Base-by-base conservation (phyloP, 1,140 invertebrate species). In the Brachionus plicatilis region DNA sequence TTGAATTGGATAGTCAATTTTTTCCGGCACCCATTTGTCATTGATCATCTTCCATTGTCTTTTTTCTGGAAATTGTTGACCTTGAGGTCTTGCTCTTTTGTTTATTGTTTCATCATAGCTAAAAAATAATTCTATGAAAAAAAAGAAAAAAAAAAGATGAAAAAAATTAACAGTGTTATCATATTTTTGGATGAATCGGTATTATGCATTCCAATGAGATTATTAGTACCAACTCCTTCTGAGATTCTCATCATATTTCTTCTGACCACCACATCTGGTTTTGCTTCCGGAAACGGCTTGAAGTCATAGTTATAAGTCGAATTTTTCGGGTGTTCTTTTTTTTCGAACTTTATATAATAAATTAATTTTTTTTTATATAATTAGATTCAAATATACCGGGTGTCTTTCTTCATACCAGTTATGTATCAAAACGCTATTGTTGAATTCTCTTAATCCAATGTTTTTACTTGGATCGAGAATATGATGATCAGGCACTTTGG, bases 401-500 rank as follows among this genome's bases (percentile, higher is more conserved):
- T 68, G 37, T 68, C 82, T 53, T 53, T 83, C 82, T 41, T 83
- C 82, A 41, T 50, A 83, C 82, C 82, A 83, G 41, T 83, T 83
- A 12, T 68, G 41, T 27, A 83, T 72, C 24, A 83, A 72, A 47
- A 83, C 65, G 17, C 53, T 27, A 56, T n/a, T 83, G n/a, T 68
- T 68, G 17, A 70, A 83, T 83, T 70, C 60, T 83, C 65, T 68
- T 68, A 68, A 20, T 14, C 82, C 82, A 37, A 47, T 68, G 24
- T 68, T 68, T 83, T 72, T 68, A 45, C 60, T 68, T 9, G 65
- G 60, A 33, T 83, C 50, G 8, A 72, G 29, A 29, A 37, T 29
- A 37, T 68, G 41, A 9, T 37, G 33, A 60, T 82, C 65, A 12
- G 82, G 82, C 14, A 83, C 82, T 33, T 70, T 83, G 12, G 20